Conservation (phyloP, 2,888 invertebrate species). For the Acleris holmiana region DNA sequence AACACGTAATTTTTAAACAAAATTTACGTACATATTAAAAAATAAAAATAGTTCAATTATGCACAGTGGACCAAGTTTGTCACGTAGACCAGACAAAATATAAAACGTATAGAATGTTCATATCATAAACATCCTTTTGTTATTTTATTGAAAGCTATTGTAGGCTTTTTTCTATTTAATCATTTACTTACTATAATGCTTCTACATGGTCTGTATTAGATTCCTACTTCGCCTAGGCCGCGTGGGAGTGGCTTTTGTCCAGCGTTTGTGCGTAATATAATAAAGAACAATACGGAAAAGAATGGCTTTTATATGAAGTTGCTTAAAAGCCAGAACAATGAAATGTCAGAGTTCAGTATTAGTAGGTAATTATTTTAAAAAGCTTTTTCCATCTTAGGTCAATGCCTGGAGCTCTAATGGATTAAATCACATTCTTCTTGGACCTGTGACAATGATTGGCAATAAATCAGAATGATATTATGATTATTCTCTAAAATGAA, state of each 20-base stretch:
- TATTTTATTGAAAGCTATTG: background rate
- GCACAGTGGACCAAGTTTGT: background rate
- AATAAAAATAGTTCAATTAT: too few species aligned
- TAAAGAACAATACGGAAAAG: constrained; percentile 29
- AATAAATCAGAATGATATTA: background rate
- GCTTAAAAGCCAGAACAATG: constrained; percentile 6
- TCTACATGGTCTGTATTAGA: constrained; percentile 22
- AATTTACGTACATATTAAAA: too few species aligned
- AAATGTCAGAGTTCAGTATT: constrained; percentile 21
- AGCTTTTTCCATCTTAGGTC: constrained; percentile 1
- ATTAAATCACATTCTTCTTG: background rate
- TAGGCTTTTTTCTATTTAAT: background rate
- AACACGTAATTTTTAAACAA: too few species aligned
- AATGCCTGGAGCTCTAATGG: background rate
- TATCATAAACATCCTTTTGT: background rate
- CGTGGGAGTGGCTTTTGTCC: constrained; percentile 33
- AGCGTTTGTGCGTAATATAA: constrained; percentile 19
- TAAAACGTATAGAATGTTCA: background rate
- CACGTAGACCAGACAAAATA: constrained; percentile 1
- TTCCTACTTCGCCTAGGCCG: constrained; percentile 15
- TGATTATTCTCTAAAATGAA: too few species aligned
- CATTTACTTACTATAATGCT: constrained; percentile 12
- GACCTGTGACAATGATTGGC: background rate
- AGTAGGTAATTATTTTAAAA: background rate
- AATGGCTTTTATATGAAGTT: constrained; percentile 23